Base-by-base conservation (phyloP, 1,140 invertebrate genomes). In the Drosophila lowei region DNA sequence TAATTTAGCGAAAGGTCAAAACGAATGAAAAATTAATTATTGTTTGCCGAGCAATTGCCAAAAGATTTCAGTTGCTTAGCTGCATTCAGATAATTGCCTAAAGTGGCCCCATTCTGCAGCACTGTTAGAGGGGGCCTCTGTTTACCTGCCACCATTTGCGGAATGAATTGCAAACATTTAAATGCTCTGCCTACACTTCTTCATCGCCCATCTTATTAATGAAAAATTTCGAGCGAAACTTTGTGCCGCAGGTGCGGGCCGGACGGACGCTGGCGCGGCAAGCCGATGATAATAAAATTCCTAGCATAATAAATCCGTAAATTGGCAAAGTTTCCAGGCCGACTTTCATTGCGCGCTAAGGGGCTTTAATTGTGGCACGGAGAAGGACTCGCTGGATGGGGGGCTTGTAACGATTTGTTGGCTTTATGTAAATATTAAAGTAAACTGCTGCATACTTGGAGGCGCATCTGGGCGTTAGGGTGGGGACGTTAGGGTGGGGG, bases 241-340 rank as follows among this genome's bases (percentile, higher is more conserved):
- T 72, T 52, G 41, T 47, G 72, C 77, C 81, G 70, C 81, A 86
- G 81, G 81, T 86, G 81, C 55, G 53, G 71, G 72, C 55, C 56
- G 71, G 68, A 3, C 72, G 47, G 44, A 42, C 66, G 28, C 28
- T 16, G 28, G 60, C 74, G 60, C 52, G 58, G 56, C 49, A 49
- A 48, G 50, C 54, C 34, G 34, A 64, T 65, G 57, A 71, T 77
- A 77, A 85, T 85, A 85, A 85, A 85, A 85, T 75, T 85, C 63
- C 68, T 68, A 54, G 77, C 77, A 81, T 71, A 78, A 86, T 81
- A 88, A 86, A 86, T 86, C 78, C 75, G 74, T 72, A 86, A 83
- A 88, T 88, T 86, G 78, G 83, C 43, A 81, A 86, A 86, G 66
- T 86, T 86, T 62, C 15, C 34, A 13, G 9, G 28, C 25, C n/a